These are phyloP conservation scores for Drosophila anceps DNA, from an alignment of 2,888 invertebrate species.

Conservation along the genomic window DNA sequence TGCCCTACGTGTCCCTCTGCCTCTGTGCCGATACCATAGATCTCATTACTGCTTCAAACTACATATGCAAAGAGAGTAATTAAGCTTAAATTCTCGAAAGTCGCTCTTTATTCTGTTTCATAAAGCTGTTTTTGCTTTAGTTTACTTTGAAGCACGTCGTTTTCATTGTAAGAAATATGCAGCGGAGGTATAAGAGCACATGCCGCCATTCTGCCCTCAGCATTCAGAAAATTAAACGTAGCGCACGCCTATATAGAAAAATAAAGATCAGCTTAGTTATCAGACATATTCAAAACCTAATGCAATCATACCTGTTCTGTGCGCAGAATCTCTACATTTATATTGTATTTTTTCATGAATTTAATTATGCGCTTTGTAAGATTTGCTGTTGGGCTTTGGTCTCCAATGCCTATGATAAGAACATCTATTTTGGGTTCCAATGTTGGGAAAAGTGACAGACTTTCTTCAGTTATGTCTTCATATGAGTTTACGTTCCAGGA, in stretches of 20 bases:
- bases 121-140: conserved; percentile 87
- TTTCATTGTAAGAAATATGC: conserved; percentile 86
- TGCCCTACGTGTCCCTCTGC: not conserved
- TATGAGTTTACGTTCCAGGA: conserved; percentile 92
- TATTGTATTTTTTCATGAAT: conserved; percentile 86
- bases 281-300: not conserved
- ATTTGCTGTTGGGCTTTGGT: conserved; percentile 84
- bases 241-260: conserved; percentile 88
- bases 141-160: conserved; percentile 87
- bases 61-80: not conserved
- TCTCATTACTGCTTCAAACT: not conserved
- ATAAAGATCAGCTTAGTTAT: not conserved
- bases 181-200: conserved; percentile 90
- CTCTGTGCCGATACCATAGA: not conserved
- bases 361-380: conserved; percentile 85
- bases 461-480: conserved; percentile 90
- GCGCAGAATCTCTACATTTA: conserved; percentile 92
- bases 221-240: conserved; percentile 96
- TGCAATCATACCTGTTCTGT: conserved; percentile 87
- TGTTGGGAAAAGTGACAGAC: conserved; percentile 91
- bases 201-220: conserved; percentile 90
- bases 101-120: conserved; percentile 51
- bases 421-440: conserved; percentile 95
- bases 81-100: not conserved
- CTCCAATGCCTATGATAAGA: conserved; percentile 90